phyloP scores from a whole-genome alignment of 2,888 invertebrate species.

The Monopis laevigella region DNA sequence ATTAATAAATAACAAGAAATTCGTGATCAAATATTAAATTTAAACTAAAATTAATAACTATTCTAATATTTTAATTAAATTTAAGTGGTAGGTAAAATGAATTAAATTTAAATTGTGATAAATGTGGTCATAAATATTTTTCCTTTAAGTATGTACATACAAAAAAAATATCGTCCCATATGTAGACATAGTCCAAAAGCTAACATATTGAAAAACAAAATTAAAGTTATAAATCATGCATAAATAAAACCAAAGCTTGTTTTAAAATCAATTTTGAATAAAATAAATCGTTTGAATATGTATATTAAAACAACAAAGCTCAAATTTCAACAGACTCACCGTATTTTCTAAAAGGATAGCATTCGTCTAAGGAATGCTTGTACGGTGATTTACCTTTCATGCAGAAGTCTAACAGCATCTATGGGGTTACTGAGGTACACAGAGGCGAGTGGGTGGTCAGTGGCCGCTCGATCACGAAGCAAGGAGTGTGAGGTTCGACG shows the following conservation, averaged over 20 bases:
- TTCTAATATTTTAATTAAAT: no score
- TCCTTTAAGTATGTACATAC: no score
- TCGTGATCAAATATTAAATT: no score
- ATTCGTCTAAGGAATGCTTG: slow-evolving; percentile 62
- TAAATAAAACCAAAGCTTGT: no score
- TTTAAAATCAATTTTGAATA: background rate
- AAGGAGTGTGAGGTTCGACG: slow-evolving; percentile 2
- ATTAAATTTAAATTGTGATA: no score
- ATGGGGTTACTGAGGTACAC: background rate
- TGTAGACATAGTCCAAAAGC: slow-evolving; percentile 11
- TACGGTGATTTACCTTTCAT: slow-evolving; percentile 41
- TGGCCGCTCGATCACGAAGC: slow-evolving; percentile 33
- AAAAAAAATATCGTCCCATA: no score
- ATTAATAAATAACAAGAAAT: no score
- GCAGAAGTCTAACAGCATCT: slow-evolving; percentile 39
- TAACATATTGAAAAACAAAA: background rate
- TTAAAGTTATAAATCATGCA: background rate
- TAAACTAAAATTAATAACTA: no score
- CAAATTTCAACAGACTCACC: slow-evolving; percentile 44
- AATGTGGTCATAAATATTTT: no score
- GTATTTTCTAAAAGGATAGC: slow-evolving; percentile 28
- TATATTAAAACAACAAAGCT: slow-evolving; percentile 35
- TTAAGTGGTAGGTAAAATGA: no score
- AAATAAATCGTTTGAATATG: background rate
- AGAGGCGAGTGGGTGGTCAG: slow-evolving; percentile 30